Evolutionary conservation across 2,797 vertebrate species (phyloP), one percentile per base, ranked within the genome.

Genomic region (Pangasius djambal): DNA sequence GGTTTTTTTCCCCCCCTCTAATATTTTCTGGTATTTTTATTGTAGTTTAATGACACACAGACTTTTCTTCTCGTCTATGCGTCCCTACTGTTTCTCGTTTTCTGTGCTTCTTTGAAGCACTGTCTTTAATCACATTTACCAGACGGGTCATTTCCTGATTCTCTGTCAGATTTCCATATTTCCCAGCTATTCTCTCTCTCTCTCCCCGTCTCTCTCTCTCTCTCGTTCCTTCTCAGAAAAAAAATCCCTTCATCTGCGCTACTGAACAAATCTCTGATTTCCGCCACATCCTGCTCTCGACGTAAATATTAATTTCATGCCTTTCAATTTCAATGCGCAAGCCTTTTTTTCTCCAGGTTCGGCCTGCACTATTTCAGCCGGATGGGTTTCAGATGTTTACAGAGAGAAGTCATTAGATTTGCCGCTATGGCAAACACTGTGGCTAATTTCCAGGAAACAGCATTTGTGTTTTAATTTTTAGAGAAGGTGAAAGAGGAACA

Each of bases 231-330:
- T 25, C 67, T 34, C 48, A 48, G 89, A 55, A 61, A 50, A 86
- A 86, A 89, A 89, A 88, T 37, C 65, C 75, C 77, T 81, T 91
- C 89, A 88, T 92, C 87, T 92, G 89, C 86, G 86, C 89, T 88
- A 87, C 86, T 91, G 90, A 89, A 90, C 88, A 92, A 92, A 91
- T 94, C 91, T 72, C 57, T 77, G 72, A 84, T 89, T 90, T 91
- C 93, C 92, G 83, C 87, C 89, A 91, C 89, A 89, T 92, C 50
- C 86, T 87, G 82, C 57, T 92, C 89, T 89, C 63, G 89, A 90
- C 89, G 85, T 93, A 92, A 93, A 93, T 89, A 93, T 92, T 93
- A 69, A 93, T 94, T 89, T 93, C 88, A 89, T 91, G 89, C 90
- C 93, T 93, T 93, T 94, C 93, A 92, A 90, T 89, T 93, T 93